Conservation (phyloP, 2,797 vertebrate genomes). For the Lemur catta region DNA sequence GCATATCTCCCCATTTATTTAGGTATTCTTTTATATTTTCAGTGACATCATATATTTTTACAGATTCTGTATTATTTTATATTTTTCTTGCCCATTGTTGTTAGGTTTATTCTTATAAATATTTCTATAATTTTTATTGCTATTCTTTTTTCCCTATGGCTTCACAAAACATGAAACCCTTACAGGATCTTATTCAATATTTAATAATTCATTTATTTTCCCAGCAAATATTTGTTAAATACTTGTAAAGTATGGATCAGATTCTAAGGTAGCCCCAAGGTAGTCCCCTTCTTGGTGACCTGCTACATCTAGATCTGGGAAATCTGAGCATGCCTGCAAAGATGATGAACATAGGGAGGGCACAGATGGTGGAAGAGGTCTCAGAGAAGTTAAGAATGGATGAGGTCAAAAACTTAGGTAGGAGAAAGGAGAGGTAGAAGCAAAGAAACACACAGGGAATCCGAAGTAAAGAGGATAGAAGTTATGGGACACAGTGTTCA, state of each 20-base stretch:
- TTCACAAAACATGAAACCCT: not conserved
- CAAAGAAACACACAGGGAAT: not conserved
- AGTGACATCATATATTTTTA: not conserved
- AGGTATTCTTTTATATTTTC: not conserved
- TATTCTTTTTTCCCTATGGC: not conserved
- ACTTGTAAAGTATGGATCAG: not conserved
- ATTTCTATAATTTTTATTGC: not conserved
- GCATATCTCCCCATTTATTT: not conserved
- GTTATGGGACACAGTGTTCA: not conserved
- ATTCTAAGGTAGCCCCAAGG: not conserved
- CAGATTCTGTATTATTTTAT: not conserved
- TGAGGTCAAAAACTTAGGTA: not conserved
- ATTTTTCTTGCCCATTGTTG: not conserved
- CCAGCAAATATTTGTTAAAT: constrained; percentile 22
- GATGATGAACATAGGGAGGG: not conserved
- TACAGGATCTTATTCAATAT: not conserved
- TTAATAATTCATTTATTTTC: constrained; percentile 14
- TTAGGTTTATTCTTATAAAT: constrained; percentile 17
- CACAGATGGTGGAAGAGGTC: not conserved
- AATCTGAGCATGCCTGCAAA: not conserved
- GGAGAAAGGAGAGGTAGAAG: not conserved
- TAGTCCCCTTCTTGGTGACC: not conserved
- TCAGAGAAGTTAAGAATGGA: not conserved
- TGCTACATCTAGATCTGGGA: not conserved
- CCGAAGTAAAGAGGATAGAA: not conserved